phyloP scores from a whole-genome alignment of 1,140 invertebrate species.

The Hesperophylax magnus region DNA sequence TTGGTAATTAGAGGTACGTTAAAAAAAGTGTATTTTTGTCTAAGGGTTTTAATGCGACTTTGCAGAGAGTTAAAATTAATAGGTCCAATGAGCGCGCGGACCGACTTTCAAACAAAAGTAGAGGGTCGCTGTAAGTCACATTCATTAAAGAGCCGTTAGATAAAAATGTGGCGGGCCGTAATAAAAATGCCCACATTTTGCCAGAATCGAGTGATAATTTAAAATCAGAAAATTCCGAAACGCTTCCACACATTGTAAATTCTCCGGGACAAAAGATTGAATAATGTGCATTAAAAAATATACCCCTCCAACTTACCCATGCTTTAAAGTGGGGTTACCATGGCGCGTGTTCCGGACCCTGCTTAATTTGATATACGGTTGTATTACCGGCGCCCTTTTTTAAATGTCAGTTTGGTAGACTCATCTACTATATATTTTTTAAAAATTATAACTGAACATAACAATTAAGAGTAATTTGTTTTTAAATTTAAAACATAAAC shows the following conservation, averaged over 20 bases:
- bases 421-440: too few species aligned
- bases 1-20: background rate
- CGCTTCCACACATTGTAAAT: constrained; percentile 12
- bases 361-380: constrained; percentile 15
- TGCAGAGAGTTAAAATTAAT: too few species aligned
- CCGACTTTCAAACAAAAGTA: constrained; percentile 8
- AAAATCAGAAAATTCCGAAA: constrained; percentile 16
- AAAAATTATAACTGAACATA: too few species aligned
- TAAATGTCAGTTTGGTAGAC: background rate
- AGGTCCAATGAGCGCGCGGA: background rate
- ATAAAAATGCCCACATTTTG: background rate
- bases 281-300: constrained; percentile 36
- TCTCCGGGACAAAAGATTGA: constrained; percentile 28
- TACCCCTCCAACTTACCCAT: background rate
- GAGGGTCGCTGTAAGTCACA: constrained; percentile 4
- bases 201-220: constrained; percentile 6
- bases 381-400: background rate
- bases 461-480: too few species aligned
- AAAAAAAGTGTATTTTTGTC: background rate
- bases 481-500: too few species aligned
- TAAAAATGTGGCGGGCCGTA: background rate
- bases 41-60: background rate
- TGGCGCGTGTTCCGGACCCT: constrained; percentile 1
- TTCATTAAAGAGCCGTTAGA: constrained; percentile 14
- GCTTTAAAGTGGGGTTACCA: constrained; percentile 21